phyloP scores from a whole-genome alignment of 2,888 invertebrate genomes.

The Diaprepes abbreviatus region DNA sequence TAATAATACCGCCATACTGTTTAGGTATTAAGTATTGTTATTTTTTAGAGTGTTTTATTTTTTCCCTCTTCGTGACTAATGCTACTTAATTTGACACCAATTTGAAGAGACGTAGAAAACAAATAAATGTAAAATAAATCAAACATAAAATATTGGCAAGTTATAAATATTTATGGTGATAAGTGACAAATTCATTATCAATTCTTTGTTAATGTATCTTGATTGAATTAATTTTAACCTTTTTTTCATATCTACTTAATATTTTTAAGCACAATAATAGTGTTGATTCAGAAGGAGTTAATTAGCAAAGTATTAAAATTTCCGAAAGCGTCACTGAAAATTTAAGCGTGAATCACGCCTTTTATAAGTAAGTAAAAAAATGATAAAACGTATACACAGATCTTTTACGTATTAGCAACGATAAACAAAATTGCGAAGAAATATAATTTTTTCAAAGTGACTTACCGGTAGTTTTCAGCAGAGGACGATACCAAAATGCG shows the following conservation, averaged over 20 bases:
- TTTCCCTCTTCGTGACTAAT: too few relatives aligned
- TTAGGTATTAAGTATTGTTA: too few relatives aligned
- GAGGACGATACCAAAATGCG: constrained; percentile 54
- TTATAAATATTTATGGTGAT: constrained; percentile 30
- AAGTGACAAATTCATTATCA: constrained; percentile 53
- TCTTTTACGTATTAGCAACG: neutral
- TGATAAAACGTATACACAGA: too few relatives aligned
- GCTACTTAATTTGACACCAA: neutral
- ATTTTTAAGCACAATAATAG: constrained; percentile 22
- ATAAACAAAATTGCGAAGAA: neutral
- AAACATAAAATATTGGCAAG: constrained; percentile 2
- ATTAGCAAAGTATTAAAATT: constrained; percentile 27
- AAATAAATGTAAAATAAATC: neutral
- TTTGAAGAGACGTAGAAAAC: neutral
- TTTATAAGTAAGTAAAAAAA: neutral
- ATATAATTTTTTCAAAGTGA: constrained; percentile 11
- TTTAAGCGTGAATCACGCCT: neutral
- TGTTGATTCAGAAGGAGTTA: constrained; percentile 13
- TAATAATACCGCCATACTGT: too few relatives aligned
- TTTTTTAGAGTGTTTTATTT: too few relatives aligned
- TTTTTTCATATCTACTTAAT: constrained; percentile 22
- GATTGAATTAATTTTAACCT: constrained; percentile 12
- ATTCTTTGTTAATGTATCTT: constrained; percentile 38
- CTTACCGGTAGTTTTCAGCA: constrained; percentile 61
- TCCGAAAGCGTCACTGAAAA: constrained; percentile 34